A percentile compares a stretch with the other conserved stretches of the same genome.
Evolutionary conservation across 2,113 vertebrate species (phyloP).

Genomic region (Pterophyllum scalare): DNA sequence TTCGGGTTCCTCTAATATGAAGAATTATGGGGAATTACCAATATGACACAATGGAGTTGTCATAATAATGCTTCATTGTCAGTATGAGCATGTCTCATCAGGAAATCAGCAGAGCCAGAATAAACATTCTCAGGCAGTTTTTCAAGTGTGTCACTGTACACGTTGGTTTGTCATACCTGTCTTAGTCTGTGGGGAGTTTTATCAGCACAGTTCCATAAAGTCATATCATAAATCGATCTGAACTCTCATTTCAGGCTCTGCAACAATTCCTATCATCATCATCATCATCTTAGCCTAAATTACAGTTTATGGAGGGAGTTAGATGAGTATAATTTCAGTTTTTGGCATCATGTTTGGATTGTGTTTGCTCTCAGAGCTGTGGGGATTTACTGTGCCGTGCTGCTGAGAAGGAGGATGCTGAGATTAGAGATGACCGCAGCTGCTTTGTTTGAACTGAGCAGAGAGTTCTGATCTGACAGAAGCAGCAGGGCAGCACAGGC

Average conservation of each 20-base stretch:
- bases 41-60: not conserved
- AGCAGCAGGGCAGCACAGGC: constrained; percentile 1
- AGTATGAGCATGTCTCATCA: not conserved
- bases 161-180: not conserved
- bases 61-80: constrained; percentile 11
- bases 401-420: not conserved
- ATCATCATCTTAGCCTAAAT: not conserved
- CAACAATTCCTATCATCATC: not conserved
- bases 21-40: not conserved
- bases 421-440: not conserved
- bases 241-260: not conserved
- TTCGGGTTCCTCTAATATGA: not conserved
- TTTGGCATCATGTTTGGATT: not conserved
- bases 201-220: not conserved
- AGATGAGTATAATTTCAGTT: not conserved
- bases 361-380: not conserved
- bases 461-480: constrained; percentile 26
- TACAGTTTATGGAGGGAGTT: not conserved
- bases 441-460: constrained; percentile 6
- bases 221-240: not conserved
- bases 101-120: not conserved
- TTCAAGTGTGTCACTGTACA: not conserved
- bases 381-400: not conserved
- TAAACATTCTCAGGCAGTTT: not conserved
- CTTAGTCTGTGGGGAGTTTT: not conserved